phyloP scores from a whole-genome alignment of 2,888 invertebrate genomes.

The Himalopsyche japonica region DNA sequence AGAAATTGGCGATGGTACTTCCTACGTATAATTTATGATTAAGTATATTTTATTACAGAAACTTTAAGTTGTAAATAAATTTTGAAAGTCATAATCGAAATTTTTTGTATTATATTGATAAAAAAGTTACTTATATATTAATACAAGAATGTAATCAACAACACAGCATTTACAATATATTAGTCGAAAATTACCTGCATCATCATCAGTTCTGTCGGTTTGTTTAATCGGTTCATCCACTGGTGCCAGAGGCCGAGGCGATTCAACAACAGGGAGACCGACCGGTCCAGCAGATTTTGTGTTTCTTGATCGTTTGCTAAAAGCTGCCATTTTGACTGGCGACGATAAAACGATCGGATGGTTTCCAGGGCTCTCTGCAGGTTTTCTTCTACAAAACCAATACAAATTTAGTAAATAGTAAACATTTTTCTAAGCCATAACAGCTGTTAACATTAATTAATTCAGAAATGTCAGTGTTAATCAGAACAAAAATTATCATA shows the following conservation, averaged over 20 bases:
- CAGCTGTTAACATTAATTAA: too few relatives aligned
- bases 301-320: slow-evolving; percentile 5
- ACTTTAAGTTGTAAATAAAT: too few relatives aligned
- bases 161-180: too few relatives aligned
- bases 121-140: too few relatives aligned
- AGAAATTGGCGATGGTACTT: too few relatives aligned
- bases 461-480: too few relatives aligned
- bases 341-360: slow-evolving; percentile 27
- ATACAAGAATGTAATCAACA: too few relatives aligned
- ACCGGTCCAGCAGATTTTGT: slow-evolving; percentile 11
- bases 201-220: slow-evolving; percentile 27
- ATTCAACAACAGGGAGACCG: slow-evolving; percentile 28
- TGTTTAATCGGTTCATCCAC: neutral
- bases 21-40: too few relatives aligned
- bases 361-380: neutral
- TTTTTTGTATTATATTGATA: too few relatives aligned
- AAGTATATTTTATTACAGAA: too few relatives aligned
- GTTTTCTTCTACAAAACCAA: slow-evolving; percentile 12
- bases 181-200: slow-evolving; percentile 10
- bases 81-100: too few relatives aligned
- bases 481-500: too few relatives aligned
- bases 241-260: slow-evolving; percentile 21
- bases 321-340: slow-evolving; percentile 12
- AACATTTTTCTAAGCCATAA: neutral
- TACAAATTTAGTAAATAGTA: neutral